phyloP scores from a whole-genome alignment of 2,113 vertebrate genomes.

The Cinclus mexicanus region DNA sequence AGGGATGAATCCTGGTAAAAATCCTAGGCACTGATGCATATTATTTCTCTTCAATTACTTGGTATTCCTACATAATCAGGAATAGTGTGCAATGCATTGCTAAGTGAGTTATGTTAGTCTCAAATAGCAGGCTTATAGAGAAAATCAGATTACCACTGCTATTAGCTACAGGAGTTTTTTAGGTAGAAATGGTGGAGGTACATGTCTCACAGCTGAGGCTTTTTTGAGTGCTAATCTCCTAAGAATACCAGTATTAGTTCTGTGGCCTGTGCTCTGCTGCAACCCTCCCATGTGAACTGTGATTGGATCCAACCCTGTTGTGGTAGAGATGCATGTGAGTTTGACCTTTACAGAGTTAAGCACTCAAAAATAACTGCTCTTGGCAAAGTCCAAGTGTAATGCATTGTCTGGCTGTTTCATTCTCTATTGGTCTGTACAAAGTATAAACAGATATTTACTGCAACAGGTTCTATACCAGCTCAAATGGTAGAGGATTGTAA shows the following conservation, averaged over 20 bases:
- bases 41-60: conserved; percentile 38
- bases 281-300: background rate
- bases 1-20: conserved; percentile 28
- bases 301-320: background rate
- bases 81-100: background rate
- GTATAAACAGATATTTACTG: background rate
- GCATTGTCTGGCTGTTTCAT: background rate
- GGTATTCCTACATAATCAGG: background rate
- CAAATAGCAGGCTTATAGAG: background rate
- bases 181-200: background rate
- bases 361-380: background rate
- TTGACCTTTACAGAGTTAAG: background rate
- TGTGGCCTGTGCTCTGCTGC: background rate
- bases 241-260: background rate
- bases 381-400: background rate
- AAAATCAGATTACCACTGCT: background rate
- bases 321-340: background rate
- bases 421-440: background rate
- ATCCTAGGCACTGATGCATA: background rate
- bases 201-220: background rate
- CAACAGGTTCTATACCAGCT: background rate
- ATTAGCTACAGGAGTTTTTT: background rate
- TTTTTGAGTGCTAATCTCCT: background rate
- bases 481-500: background rate
- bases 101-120: background rate